Evolutionary conservation across 2,888 invertebrate genomes (phyloP).

Genomic region (Electrophaes corylata): DNA sequence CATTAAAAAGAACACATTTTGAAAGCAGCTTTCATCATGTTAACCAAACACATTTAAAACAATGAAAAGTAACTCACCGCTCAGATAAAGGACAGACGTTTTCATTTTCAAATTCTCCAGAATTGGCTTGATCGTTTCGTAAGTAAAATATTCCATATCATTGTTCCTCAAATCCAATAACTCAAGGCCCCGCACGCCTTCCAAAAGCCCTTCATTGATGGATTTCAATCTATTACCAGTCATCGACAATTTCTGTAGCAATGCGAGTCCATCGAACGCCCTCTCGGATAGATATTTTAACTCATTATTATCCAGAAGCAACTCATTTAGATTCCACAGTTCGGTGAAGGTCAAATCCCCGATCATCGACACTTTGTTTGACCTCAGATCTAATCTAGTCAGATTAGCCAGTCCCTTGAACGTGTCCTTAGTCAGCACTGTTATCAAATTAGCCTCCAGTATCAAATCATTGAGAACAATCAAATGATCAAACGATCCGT

Average conservation of each 20-base stretch:
- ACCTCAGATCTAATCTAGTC: conserved; percentile 89
- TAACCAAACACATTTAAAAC: background rate
- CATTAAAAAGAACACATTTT: background rate
- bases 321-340: conserved; percentile 88
- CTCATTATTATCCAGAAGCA: conserved; percentile 88
- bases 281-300: conserved; percentile 90
- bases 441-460: conserved; percentile 90
- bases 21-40: background rate
- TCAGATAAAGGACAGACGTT: conserved; percentile 74
- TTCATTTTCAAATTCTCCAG: conserved; percentile 88
- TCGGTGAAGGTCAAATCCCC: conserved; percentile 92
- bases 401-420: conserved; percentile 90
- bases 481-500: conserved; percentile 91
- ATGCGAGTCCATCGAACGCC: conserved; percentile 90
- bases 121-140: conserved; percentile 90
- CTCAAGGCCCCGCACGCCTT: conserved; percentile 89
- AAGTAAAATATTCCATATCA: conserved; percentile 89
- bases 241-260: conserved; percentile 89
- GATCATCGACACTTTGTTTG: conserved; percentile 90
- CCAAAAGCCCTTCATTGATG: conserved; percentile 89
- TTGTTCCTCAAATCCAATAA: conserved; percentile 92
- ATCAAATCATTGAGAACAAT: conserved; percentile 90
- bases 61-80: conserved; percentile 59
- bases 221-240: conserved; percentile 90
- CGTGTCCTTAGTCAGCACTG: conserved; percentile 89